Evolutionary conservation across 2,113 vertebrate species (phyloP), one percentile per base, ranked within the genome.

Genomic region (Amblyornis subalaris): DNA sequence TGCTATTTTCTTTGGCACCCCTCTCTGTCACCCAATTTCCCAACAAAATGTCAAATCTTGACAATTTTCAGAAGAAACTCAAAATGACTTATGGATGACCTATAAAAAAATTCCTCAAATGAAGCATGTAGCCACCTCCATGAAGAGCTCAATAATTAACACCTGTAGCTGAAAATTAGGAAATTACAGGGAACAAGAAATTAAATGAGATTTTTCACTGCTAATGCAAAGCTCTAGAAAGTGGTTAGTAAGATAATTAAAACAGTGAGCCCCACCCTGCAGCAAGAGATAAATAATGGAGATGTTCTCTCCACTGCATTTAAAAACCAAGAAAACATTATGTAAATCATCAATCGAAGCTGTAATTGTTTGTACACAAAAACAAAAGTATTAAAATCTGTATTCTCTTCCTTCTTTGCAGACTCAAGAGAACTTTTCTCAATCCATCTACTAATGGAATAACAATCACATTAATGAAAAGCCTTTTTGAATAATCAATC

Each of bases 381-480:
- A 40, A 2, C 23, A 35, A 42, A 51, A 50, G 35, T 50, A 76
- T 48, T 85, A 88, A 85, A 83, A 85, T 61, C 40, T 50, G 53
- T 51, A 65, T 88, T 86, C 42, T 54, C 20, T 74, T 90, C 50
- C 65, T 78, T 40, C 38, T 48, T 64, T 33, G 33, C 26, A 64
- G 58, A 70, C 78, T 61, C 29, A 55, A 65, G 67, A 82, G 38
- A 77, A 69, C 21, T 20, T 57, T 28, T 72, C 72, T 76, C 67
- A 65, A 9, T 73, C 2, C 1, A 91, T 70, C 58, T 82, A 79
- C 71, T 94, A 96, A 94, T 88, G 71, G 71, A 91, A 35, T 73
- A 91, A 72, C 65, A 89, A 88, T 42, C 58, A 85, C 16, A 57
- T 72, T 79, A 91, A 96, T 93, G 85, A 96, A 96, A 94, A 83